phyloP scores from a whole-genome alignment of 2,888 invertebrate species.

The Trichacis sp. region DNA sequence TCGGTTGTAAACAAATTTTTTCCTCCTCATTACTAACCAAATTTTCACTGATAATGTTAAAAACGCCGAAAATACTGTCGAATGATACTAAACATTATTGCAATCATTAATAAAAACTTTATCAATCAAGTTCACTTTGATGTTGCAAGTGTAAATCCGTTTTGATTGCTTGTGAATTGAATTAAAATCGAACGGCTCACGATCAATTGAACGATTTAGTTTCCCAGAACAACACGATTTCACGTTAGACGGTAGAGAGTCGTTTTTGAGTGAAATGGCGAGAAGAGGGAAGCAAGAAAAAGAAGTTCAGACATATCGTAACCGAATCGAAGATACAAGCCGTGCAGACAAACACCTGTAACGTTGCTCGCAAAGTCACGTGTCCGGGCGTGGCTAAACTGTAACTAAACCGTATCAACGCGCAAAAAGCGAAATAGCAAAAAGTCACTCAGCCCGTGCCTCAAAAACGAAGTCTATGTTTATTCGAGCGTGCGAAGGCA shows the following conservation, averaged over 20 bases:
- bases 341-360: constrained; percentile 60
- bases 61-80: no score
- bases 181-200: constrained; percentile 37
- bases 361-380: constrained; percentile 58
- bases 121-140: no score
- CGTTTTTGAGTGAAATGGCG: constrained; percentile 52
- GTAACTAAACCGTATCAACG: constrained; percentile 59
- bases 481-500: constrained; percentile 46
- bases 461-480: constrained; percentile 54
- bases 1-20: no score
- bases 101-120: no score
- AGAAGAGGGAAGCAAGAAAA: constrained; percentile 37
- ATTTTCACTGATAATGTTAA: no score
- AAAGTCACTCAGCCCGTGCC: constrained; percentile 58
- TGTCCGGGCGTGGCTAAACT: constrained; percentile 64
- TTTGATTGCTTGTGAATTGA: constrained; percentile 14
- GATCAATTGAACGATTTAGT: constrained; percentile 4
- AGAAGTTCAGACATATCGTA: constrained; percentile 35
- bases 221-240: not conserved
- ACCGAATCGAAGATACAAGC: constrained; percentile 29
- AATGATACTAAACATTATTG: no score
- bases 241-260: constrained; percentile 17
- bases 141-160: not conserved
- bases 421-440: constrained; percentile 53
- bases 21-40: no score